Evolutionary conservation across 2,113 vertebrate species (phyloP), one percentile per base, ranked within the genome.

Genomic region (Scytalopus superciliaris): DNA sequence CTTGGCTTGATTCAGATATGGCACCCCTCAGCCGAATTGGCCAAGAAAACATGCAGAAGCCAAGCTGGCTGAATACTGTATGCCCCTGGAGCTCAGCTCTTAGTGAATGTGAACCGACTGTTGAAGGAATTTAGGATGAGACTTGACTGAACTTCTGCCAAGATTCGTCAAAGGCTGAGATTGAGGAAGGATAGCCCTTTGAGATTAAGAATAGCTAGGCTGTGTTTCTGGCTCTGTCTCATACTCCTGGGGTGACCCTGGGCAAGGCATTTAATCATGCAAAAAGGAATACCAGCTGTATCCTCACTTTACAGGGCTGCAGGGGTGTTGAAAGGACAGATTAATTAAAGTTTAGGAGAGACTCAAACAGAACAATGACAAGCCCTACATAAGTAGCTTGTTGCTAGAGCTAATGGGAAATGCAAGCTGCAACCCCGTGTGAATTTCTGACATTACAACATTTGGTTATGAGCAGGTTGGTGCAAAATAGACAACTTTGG

Each of bases 111-210:
- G 70, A 95, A 73, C 94, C 4, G 12, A 96, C 81, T 95, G 93
- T 62, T 95, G 95, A 88, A 96, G 84, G 95, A 95, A 95, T 89
- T 90, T 35, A 63, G 84, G 74, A 96, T 95, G 88, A 90, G 84
- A 63, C 90, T 96, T 79, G 92, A 96, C 77, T 96, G 96, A 91
- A 94, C 87, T 68, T 95, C 70, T 90, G 96, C 96, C 94, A 96
- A 94, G 79, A 75, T 78, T 91, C 76, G 78, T 94, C 86, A 95
- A 72, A 93, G 83, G 84, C 92, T 92, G 93, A 87, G 92, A 79
- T 88, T 78, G 84, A 91, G 74, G 93, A 66, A 89, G 80, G 94
- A 92, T 94, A 89, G 93, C 78, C 93, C 80, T 94, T 88, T 87
- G 96, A 94, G 93, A 88, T 74, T 87, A 83, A 74, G 89, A 70